Evolutionary conservation across 2,888 invertebrate species (phyloP).

Genomic region (Tanypteryx hageni): DNA sequence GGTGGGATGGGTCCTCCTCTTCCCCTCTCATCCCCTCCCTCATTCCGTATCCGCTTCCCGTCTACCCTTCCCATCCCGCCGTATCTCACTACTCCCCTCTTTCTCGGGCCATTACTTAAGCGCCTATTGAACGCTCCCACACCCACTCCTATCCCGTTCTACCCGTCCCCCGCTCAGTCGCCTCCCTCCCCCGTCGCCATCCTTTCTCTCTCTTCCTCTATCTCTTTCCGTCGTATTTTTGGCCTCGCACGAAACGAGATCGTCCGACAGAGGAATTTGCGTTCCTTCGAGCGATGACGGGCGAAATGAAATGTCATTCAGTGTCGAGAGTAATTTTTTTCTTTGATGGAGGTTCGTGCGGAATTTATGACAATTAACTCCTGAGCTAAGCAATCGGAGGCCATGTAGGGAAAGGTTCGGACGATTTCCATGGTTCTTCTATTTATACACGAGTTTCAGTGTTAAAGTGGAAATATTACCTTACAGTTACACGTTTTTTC

Average conservation of each 20-base stretch:
- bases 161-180: not conserved
- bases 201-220: not conserved
- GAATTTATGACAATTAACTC: not conserved
- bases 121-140: not conserved
- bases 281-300: not conserved
- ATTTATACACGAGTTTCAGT: no score
- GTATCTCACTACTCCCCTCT: constrained; percentile 23
- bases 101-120: constrained; percentile 53
- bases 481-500: no score
- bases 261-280: not conserved
- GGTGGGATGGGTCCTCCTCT: not conserved
- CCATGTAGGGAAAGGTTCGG: not conserved
- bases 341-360: not conserved
- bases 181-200: not conserved
- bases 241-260: not conserved
- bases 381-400: not conserved
- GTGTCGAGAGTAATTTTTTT: not conserved
- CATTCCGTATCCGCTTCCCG: not conserved
- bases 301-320: constrained; percentile 3
- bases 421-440: no score
- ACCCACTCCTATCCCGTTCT: not conserved
- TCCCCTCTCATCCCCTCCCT: not conserved
- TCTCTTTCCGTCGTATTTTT: not conserved
- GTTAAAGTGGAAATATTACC: no score
- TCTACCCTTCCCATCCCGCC: constrained; percentile 4